phyloP scores from a whole-genome alignment of 2,888 invertebrate species.

The Spilarctia lutea region DNA sequence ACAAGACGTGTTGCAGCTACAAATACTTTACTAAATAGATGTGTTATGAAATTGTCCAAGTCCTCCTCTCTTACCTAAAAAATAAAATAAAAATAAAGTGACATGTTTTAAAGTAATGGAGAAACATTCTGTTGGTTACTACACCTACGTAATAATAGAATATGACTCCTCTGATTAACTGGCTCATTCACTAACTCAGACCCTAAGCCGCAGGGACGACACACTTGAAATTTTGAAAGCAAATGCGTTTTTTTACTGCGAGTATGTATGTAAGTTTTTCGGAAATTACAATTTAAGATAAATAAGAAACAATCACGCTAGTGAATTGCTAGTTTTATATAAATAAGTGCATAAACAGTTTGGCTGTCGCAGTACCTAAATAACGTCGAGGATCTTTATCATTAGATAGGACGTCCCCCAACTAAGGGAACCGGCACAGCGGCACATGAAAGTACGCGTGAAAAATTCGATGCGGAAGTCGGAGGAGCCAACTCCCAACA shows the following conservation, averaged over 20 bases:
- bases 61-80: background rate
- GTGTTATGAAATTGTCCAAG: background rate
- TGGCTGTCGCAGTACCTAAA: background rate
- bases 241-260: no score
- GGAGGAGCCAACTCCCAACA: background rate
- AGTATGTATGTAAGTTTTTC: no score
- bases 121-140: no score
- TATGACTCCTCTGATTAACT: background rate
- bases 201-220: no score
- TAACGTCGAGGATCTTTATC: background rate
- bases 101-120: background rate
- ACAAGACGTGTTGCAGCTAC: background rate
- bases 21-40: slow-evolving; percentile 6
- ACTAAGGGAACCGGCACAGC: background rate
- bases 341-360: background rate
- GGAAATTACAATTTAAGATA: background rate
- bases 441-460: background rate
- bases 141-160: no score
- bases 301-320: background rate
- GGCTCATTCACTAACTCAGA: no score
- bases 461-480: background rate
- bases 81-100: background rate
- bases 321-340: no score
- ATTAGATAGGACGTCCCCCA: background rate
- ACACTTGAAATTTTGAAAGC: no score